Conservation (phyloP, 2,888 invertebrate species). For the Sicus ferrugineus region DNA sequence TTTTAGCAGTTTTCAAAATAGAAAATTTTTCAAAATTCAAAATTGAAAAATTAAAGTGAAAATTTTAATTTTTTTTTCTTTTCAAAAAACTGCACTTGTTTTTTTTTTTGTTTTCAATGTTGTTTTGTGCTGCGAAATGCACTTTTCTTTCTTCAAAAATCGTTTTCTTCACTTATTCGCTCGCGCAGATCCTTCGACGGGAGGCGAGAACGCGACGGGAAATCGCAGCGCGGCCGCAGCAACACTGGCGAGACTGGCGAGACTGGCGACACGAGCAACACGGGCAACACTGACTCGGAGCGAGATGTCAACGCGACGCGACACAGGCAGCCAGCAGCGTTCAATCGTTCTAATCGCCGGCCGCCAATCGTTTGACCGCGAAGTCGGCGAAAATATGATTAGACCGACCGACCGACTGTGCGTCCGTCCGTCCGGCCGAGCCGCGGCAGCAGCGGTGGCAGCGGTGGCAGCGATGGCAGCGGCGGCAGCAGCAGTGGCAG, state of each 20-base stretch:
- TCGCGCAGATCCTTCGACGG: neutral
- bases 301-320: constrained; percentile 18
- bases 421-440: no score
- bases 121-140: neutral
- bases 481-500: no score
- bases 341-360: constrained; percentile 15
- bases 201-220: constrained; percentile 21
- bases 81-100: neutral
- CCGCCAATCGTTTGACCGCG: neutral
- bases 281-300: neutral
- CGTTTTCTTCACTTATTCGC: no score
- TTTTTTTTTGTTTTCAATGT: neutral
- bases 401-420: neutral
- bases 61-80: neutral
- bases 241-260: constrained; percentile 8
- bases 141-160: neutral
- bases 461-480: neutral
- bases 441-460: neutral
- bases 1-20: no score
- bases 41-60: no score
- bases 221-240: constrained; percentile 2
- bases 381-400: neutral
- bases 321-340: constrained; percentile 6
- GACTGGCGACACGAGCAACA: constrained; percentile 15
- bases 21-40: no score